These are phyloP conservation scores for Nothocercus nigrocapillus DNA, from an alignment of 2,113 vertebrate species.

Conservation along the genomic window DNA sequence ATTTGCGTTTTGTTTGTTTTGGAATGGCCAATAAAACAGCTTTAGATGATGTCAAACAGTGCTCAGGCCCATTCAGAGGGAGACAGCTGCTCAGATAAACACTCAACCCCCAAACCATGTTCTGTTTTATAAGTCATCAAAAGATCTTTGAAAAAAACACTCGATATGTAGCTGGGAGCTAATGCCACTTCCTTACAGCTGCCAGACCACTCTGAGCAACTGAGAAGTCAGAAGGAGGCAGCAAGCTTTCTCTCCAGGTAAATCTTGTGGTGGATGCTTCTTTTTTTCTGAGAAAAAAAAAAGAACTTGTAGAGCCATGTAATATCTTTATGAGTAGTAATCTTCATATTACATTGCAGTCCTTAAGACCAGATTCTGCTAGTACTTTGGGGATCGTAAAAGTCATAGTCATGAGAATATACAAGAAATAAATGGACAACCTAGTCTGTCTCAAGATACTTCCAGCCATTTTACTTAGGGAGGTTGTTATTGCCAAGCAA, in stretches of 20 bases:
- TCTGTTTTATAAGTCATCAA: constrained; percentile 65
- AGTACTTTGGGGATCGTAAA: neutral
- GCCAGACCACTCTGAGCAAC: constrained; percentile 26
- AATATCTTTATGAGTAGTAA: neutral
- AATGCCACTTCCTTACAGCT: constrained; percentile 7
- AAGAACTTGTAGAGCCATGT: constrained; percentile 15
- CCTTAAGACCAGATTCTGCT: neutral
- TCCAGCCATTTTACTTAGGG: neutral
- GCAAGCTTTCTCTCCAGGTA: neutral
- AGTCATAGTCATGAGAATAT: neutral
- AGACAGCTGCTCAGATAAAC: constrained; percentile 69
- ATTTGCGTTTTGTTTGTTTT: constrained; percentile 66
- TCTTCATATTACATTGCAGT: neutral
- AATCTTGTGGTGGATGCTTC: neutral
- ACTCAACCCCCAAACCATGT: constrained; percentile 41
- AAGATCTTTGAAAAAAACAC: constrained; percentile 74
- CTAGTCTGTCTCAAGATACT: neutral
- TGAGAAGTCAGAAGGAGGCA: constrained; percentile 67
- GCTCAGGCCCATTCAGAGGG: constrained; percentile 49
- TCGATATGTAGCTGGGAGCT: constrained; percentile 52
- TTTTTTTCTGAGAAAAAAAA: neutral
- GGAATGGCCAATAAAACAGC: constrained; percentile 68
- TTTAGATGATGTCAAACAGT: constrained; percentile 68
- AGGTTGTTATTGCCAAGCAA: neutral
- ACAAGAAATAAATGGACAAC: neutral